phyloP scores from a whole-genome alignment of 2,888 invertebrate genomes.

The Ametastegia equiseti region DNA sequence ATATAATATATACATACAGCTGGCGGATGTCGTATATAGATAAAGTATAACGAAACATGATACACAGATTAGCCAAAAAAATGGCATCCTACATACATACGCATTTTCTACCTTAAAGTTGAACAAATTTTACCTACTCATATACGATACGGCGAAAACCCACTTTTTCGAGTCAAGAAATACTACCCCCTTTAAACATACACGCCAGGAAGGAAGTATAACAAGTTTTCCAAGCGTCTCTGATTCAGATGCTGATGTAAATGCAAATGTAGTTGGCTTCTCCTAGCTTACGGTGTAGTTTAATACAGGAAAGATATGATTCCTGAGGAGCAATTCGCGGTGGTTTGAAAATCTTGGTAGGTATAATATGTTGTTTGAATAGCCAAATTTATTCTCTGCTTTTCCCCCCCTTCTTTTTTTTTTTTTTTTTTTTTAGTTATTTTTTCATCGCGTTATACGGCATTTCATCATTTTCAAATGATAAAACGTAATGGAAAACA shows the following conservation, averaged over 20 bases:
- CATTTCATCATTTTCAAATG: background rate
- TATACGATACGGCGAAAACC: background rate
- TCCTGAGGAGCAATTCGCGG: too few species aligned
- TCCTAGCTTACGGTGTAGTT: constrained; percentile 12
- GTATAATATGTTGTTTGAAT: too few species aligned
- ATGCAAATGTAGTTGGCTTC: constrained; percentile 16
- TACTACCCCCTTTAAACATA: too few species aligned
- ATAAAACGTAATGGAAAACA: background rate
- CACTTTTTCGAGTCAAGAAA: constrained; percentile 15
- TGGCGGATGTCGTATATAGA: background rate
- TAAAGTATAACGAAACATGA: background rate
- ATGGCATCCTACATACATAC: background rate
- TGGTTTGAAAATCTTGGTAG: background rate
- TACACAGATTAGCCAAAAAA: background rate
- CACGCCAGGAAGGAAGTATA: background rate
- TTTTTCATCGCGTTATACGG: too few species aligned
- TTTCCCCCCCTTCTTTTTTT: background rate
- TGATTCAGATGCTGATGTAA: constrained; percentile 35
- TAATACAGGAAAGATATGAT: too few species aligned
- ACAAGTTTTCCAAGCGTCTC: constrained; percentile 37
- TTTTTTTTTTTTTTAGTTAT: too few species aligned
- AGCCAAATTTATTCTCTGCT: background rate
- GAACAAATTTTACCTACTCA: background rate
- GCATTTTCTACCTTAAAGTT: background rate
- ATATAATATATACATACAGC: too few species aligned